Conservation (phyloP, 2,113 vertebrate genomes). For the Oreotrochilus melanogaster region DNA sequence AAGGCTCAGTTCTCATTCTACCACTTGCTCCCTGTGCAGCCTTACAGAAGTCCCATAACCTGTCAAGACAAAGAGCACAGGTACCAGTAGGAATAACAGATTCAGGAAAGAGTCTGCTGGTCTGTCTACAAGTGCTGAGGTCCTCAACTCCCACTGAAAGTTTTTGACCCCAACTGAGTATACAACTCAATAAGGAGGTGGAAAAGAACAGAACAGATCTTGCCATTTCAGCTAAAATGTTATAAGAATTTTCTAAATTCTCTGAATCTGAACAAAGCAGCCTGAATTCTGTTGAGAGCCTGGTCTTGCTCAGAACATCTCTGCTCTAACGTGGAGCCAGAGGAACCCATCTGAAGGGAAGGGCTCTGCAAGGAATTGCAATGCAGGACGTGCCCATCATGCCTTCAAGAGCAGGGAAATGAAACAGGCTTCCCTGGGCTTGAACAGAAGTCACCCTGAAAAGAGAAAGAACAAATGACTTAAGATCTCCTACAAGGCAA, state of each 20-base stretch:
- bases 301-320: neutral
- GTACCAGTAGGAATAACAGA: neutral
- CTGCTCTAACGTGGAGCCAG: neutral
- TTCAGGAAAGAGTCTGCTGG: neutral
- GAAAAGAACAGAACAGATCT: neutral
- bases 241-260: neutral
- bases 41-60: neutral
- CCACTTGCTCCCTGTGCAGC: rapidly evolving
- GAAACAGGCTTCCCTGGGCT: neutral
- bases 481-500: neutral
- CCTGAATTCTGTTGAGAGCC: neutral
- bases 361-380: neutral
- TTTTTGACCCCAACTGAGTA: neutral
- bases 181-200: neutral
- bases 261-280: neutral
- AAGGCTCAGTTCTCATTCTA: neutral
- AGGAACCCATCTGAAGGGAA: neutral
- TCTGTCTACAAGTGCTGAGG: neutral
- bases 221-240: neutral
- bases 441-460: neutral
- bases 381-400: neutral
- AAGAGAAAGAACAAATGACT: neutral
- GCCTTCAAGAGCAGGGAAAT: neutral
- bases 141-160: neutral
- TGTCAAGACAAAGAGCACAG: neutral